These are phyloP conservation scores for Ectobius pallidus DNA, from an alignment of 2,888 invertebrate species.

Conservation along the genomic window DNA sequence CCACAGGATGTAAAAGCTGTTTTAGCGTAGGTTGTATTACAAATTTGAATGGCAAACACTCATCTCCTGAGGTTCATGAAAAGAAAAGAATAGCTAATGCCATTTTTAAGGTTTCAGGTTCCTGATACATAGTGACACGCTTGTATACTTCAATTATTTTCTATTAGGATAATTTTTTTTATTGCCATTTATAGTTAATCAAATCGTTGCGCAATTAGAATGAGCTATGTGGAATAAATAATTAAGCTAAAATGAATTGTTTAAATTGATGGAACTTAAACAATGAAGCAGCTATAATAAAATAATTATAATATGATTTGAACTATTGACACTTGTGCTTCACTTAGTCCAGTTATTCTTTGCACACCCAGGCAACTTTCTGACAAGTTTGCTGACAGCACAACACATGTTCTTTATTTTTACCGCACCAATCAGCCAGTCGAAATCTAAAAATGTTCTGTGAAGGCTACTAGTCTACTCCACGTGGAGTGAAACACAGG, in stretches of 20 bases:
- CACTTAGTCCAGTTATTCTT: no score
- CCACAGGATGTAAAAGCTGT: background rate
- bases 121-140: background rate
- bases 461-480: no score
- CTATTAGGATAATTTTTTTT: background rate
- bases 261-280: no score
- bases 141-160: slow-evolving; percentile 11
- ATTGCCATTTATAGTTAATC: background rate
- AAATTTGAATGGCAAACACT: background rate
- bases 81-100: slow-evolving; percentile 8
- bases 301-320: no score
- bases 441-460: no score
- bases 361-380: no score
- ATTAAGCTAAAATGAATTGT: background rate
- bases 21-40: background rate
- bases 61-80: background rate
- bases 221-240: background rate
- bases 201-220: slow-evolving; percentile 2
- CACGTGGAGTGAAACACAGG: no score
- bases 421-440: no score
- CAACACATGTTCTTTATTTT: no score
- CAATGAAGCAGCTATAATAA: no score
- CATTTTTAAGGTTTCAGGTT: slow-evolving; percentile 28
- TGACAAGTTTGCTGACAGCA: no score
- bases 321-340: no score